Percentiles rank a stretch among this genome's conserved stretches.
Evolutionary conservation across 2,113 vertebrate genomes (phyloP).

Genomic region (Potamarius usumacintae): DNA sequence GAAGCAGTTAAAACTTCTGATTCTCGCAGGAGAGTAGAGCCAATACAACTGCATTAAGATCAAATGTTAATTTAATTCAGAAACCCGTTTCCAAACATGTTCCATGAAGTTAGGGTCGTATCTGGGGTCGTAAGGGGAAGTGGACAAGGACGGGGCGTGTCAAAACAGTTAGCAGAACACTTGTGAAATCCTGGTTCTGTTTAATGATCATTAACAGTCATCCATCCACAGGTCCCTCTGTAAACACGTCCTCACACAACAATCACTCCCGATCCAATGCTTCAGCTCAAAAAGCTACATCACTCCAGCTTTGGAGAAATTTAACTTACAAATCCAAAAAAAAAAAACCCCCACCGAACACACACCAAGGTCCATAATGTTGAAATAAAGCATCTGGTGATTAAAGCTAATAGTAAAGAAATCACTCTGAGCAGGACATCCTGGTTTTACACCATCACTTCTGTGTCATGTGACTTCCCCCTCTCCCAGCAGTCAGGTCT

Average conservation of each 20-base stretch:
- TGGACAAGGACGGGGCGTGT: too few species aligned
- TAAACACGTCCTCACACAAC: constrained; percentile 6
- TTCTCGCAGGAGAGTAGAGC: background rate
- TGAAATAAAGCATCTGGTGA: constrained; percentile 68
- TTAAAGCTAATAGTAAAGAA: constrained; percentile 65
- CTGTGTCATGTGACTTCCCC: background rate
- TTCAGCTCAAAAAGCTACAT: constrained; percentile 20
- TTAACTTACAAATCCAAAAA: constrained; percentile 44
- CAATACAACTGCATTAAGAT: background rate
- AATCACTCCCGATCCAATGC: background rate
- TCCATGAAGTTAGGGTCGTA: background rate
- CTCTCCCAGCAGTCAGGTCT: background rate
- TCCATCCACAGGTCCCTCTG: background rate
- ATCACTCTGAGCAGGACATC: background rate
- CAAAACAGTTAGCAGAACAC: background rate
- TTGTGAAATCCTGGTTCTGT: constrained; percentile 15
- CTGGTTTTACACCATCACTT: background rate
- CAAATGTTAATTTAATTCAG: background rate
- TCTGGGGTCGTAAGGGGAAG: background rate
- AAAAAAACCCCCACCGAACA: constrained; percentile 6
- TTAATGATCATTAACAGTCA: background rate
- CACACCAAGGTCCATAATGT: constrained; percentile 11
- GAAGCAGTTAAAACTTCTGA: too few species aligned
- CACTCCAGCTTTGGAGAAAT: constrained; percentile 43
- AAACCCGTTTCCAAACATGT: background rate